Evolutionary conservation across 2,888 invertebrate genomes (phyloP).

Genomic region (Stramonita haemastoma): DNA sequence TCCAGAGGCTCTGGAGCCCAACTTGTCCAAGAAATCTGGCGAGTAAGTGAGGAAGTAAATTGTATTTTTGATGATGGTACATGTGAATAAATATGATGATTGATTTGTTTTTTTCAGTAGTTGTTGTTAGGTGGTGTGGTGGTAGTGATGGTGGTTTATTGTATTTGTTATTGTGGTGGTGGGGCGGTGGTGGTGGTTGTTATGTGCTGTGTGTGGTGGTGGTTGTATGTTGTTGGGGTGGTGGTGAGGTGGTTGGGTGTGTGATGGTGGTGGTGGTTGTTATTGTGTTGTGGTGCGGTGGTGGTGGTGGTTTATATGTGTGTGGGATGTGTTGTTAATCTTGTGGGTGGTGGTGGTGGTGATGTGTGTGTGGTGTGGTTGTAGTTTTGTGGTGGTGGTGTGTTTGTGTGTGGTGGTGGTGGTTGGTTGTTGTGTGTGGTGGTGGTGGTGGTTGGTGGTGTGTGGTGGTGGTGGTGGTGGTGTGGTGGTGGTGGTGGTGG

Average conservation of each 20-base stretch:
- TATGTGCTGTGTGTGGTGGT: too few species aligned
- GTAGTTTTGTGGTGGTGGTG: background rate
- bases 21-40: conserved; percentile 80
- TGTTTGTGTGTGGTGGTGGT: background rate
- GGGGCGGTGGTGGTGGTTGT: too few species aligned
- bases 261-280: too few species aligned
- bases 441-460: background rate
- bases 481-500: too few species aligned
- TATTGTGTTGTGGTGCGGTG: too few species aligned
- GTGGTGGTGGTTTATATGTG: too few species aligned
- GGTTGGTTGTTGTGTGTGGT: background rate
- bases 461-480: background rate
- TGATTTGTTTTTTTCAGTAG: background rate
- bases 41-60: background rate
- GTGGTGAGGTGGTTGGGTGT: too few species aligned
- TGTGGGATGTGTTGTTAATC: background rate
- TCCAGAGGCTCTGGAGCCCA: conserved; percentile 81
- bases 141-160: too few species aligned
- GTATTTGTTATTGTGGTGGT: too few species aligned
- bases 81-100: background rate
- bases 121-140: background rate
- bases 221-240: too few species aligned
- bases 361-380: background rate
- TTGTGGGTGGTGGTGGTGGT: background rate
- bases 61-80: background rate